A percentile compares a stretch with the other conserved stretches of the same genome.
phyloP scores from a whole-genome alignment of 2,113 vertebrate species.

The Sisor rabdophorus region DNA sequence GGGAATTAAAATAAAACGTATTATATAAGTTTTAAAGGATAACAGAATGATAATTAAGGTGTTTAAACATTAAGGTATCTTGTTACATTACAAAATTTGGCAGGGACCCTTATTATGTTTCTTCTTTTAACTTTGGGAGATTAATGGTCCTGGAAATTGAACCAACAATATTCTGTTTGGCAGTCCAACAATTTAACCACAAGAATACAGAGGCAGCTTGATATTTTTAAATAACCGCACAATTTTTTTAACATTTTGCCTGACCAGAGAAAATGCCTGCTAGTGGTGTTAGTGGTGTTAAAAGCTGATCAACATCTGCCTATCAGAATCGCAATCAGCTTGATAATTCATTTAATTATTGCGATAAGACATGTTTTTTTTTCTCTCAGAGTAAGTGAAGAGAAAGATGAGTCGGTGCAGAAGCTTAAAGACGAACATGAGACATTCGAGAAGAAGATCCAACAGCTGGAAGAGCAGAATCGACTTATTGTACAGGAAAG shows the following conservation, averaged over 20 bases:
- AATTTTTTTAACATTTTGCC: too few relatives aligned
- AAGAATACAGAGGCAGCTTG: too few relatives aligned
- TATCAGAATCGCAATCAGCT: neutral
- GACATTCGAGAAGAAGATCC: conserved; percentile 89
- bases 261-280: too few relatives aligned
- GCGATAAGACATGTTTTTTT: neutral
- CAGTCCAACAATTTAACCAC: too few relatives aligned
- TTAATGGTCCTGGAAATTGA: too few relatives aligned
- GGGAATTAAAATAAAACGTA: neutral
- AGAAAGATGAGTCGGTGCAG: conserved; percentile 89
- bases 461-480: conserved; percentile 88
- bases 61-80: neutral
- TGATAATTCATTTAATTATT: neutral
- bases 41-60: neutral
- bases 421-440: conserved; percentile 85
- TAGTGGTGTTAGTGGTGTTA: too few relatives aligned
- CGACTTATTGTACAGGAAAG: conserved; percentile 84
- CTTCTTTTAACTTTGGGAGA: neutral
- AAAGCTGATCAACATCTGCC: neutral
- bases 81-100: neutral
- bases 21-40: neutral
- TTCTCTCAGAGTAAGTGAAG: conserved; percentile 82
- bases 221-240: too few relatives aligned
- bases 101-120: neutral
- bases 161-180: too few relatives aligned